A percentile compares a stretch with the other conserved stretches of the same genome.
These are phyloP conservation scores for Lepidurus arcticus DNA, from an alignment of 1,140 invertebrate genomes.

Conservation along the genomic window DNA sequence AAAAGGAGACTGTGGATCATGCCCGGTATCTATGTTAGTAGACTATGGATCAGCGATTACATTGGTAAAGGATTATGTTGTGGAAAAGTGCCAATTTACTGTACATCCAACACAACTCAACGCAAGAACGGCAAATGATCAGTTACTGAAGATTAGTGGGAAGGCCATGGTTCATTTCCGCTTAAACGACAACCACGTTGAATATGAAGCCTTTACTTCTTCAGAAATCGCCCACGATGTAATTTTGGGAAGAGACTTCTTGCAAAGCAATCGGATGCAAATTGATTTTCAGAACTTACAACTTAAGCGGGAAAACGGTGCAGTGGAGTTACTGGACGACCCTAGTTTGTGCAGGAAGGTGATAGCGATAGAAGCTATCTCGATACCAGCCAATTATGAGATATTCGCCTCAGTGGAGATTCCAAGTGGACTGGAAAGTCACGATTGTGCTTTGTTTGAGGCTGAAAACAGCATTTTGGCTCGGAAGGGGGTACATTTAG, in stretches of 20 bases:
- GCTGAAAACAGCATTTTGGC: background rate
- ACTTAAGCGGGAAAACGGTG: background rate
- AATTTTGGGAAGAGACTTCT: background rate
- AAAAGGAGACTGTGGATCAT: background rate
- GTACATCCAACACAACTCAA: background rate
- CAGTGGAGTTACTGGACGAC: too few species aligned
- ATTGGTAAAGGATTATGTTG: background rate
- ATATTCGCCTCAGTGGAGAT: background rate
- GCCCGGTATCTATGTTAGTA: background rate
- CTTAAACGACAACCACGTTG: background rate
- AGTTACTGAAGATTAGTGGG: background rate
- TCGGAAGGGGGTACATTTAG: background rate
- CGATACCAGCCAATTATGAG: background rate
- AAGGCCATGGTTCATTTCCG: background rate
- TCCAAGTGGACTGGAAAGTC: background rate
- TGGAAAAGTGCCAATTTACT: background rate
- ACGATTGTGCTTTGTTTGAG: background rate
- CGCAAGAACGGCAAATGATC: background rate
- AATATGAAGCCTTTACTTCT: background rate
- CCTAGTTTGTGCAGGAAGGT: too few species aligned
- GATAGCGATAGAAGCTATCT: background rate
- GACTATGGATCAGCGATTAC: background rate
- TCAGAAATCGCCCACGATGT: background rate
- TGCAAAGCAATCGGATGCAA: background rate
- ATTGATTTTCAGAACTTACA: background rate